These are phyloP conservation scores for Ruditapes philippinarum DNA, from an alignment of 1,140 invertebrate species.

Conservation along the genomic window DNA sequence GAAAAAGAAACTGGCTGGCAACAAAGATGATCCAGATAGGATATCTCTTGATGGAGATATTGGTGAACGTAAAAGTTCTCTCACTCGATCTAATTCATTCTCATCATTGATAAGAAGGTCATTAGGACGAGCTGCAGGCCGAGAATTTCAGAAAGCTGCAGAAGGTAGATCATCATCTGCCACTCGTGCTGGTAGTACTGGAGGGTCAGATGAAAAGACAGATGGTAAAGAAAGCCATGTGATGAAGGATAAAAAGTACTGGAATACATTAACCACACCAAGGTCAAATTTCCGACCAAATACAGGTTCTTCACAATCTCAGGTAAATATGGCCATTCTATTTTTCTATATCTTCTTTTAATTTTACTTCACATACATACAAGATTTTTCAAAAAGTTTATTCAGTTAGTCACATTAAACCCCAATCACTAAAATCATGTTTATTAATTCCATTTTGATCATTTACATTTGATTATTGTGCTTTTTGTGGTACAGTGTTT, in stretches of 20 bases:
- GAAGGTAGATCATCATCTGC: slow-evolving; percentile 34
- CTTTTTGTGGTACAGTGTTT: not conserved
- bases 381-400: too few species aligned
- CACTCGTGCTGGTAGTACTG: not conserved
- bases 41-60: slow-evolving; percentile 35
- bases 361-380: too few species aligned
- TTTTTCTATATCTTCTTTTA: too few species aligned
- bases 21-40: slow-evolving; percentile 50
- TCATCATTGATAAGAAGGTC: slow-evolving; percentile 64
- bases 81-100: slow-evolving; percentile 78
- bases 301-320: slow-evolving; percentile 63
- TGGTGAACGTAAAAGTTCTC: slow-evolving; percentile 65
- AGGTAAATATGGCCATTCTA: slow-evolving; percentile 68
- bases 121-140: slow-evolving; percentile 44
- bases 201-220: slow-evolving; percentile 59
- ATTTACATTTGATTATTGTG: not conserved
- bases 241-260: slow-evolving; percentile 64
- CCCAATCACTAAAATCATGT: not conserved
- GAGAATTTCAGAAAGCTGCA: slow-evolving; percentile 53
- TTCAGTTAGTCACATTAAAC: too few species aligned
- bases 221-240: slow-evolving; percentile 32
- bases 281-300: slow-evolving; percentile 76
- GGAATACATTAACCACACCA: slow-evolving; percentile 72
- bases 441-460: not conserved
- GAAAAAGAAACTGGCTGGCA: slow-evolving; percentile 50